Evolutionary conservation across 1,140 invertebrate species (phyloP).

Genomic region (Drosophila ananassae): DNA sequence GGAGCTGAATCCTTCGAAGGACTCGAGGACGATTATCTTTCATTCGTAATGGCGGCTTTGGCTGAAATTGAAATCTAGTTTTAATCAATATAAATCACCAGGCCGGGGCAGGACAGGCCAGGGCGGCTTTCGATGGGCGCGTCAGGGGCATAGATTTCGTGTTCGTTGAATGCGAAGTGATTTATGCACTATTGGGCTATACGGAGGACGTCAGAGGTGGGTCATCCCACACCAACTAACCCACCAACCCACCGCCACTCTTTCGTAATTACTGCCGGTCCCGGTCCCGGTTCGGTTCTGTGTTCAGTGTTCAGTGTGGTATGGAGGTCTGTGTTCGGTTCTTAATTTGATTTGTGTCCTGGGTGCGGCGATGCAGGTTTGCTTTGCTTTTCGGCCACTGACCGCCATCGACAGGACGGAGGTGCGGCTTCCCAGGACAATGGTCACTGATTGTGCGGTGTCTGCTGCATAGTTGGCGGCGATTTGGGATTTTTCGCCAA

Average conservation of each 20-base stretch:
- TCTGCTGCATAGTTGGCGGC: constrained; percentile 35
- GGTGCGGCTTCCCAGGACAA: constrained; percentile 36
- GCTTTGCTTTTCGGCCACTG: constrained; percentile 21
- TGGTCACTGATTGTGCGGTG: constrained; percentile 45
- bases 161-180: constrained; percentile 59
- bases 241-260: constrained; percentile 31
- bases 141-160: constrained; percentile 61
- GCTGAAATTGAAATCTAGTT: constrained; percentile 57
- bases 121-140: constrained; percentile 42
- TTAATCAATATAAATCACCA: constrained; percentile 61
- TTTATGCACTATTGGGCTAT: constrained; percentile 50
- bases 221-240: background rate
- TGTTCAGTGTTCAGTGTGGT: constrained; percentile 28
- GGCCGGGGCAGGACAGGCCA: background rate
- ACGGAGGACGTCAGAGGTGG: constrained; percentile 13
- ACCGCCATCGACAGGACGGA: constrained; percentile 9
- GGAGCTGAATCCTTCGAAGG: background rate
- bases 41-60: constrained; percentile 45
- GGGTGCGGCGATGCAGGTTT: constrained; percentile 55
- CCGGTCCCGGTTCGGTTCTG: constrained; percentile 20
- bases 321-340: constrained; percentile 33
- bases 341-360: constrained; percentile 61
- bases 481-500: constrained; percentile 18
- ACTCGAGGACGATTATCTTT: constrained; percentile 33
- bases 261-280: constrained; percentile 51